phyloP scores from a whole-genome alignment of 2,888 invertebrate species.

The Notodonta ziczac region DNA sequence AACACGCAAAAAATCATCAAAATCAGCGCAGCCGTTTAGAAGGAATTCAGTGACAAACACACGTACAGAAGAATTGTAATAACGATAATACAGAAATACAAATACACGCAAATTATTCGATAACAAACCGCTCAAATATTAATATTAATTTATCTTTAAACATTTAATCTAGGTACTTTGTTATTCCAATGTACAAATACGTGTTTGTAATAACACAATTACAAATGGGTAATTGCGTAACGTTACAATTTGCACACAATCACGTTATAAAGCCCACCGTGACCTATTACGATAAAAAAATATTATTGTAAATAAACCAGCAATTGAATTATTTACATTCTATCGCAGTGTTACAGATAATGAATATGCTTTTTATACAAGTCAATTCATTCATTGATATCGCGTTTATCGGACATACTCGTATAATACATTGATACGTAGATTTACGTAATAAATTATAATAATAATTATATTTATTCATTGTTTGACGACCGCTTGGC shows the following conservation, averaged over 20 bases:
- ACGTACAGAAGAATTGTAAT: too few relatives aligned
- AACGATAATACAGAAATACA: too few relatives aligned
- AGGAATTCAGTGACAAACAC: too few relatives aligned
- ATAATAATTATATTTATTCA: too few relatives aligned
- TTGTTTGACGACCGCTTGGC: too few relatives aligned
- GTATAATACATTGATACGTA: not conserved
- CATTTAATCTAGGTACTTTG: too few relatives aligned
- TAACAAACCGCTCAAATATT: too few relatives aligned
- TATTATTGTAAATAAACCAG: slow-evolving; percentile 19
- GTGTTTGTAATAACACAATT: not conserved
- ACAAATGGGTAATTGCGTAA: slow-evolving; percentile 12
- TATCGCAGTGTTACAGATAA: slow-evolving; percentile 28
- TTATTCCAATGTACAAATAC: not conserved
- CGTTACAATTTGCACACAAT: slow-evolving; percentile 36
- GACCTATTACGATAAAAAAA: slow-evolving; percentile 39
- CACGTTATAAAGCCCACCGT: slow-evolving; percentile 14
- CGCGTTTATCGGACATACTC: not conserved
- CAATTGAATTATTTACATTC: slow-evolving; percentile 36
- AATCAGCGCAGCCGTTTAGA: too few relatives aligned
- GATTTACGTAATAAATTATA: too few relatives aligned
- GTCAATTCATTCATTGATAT: not conserved
- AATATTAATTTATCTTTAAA: too few relatives aligned
- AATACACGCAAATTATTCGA: too few relatives aligned
- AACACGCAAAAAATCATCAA: too few relatives aligned
- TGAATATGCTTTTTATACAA: slow-evolving; percentile 10